A percentile compares a stretch with the other conserved stretches of the same genome.
phyloP scores from a whole-genome alignment of 2,888 invertebrate genomes.

The Apamea monoglypha region DNA sequence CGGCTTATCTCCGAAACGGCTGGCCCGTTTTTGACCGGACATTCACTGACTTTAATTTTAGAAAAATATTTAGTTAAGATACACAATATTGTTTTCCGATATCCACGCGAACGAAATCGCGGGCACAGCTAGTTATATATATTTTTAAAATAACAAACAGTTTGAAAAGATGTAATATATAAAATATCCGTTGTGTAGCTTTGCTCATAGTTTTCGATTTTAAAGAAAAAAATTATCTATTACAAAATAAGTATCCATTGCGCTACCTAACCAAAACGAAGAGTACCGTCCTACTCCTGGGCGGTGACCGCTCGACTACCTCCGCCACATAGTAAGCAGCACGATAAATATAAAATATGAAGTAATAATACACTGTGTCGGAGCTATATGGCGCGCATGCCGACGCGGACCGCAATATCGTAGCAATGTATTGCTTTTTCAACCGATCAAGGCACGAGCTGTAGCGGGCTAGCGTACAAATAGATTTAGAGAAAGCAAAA shows the following conservation, averaged over 20 bases:
- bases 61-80: no score
- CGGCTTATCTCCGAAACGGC: no score
- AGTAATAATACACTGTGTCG: slow-evolving; percentile 64
- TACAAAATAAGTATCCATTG: background rate
- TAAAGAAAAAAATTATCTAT: no score
- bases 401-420: slow-evolving; percentile 69
- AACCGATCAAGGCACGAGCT: slow-evolving; percentile 26
- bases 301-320: background rate
- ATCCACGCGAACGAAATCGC: no score
- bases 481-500: background rate
- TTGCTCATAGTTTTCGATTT: no score
- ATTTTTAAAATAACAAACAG: no score
- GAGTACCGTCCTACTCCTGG: background rate
- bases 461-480: slow-evolving; percentile 29
- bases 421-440: slow-evolving; percentile 65
- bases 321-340: slow-evolving; percentile 2
- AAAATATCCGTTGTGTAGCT: no score
- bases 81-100: no score
- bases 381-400: slow-evolving; percentile 62
- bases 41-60: no score
- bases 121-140: no score
- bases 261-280: background rate
- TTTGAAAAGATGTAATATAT: no score
- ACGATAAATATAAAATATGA: slow-evolving; percentile 46
- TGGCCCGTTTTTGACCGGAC: no score